Base-by-base conservation (phyloP, 2,113 vertebrate species). In the Axis porcinus region DNA sequence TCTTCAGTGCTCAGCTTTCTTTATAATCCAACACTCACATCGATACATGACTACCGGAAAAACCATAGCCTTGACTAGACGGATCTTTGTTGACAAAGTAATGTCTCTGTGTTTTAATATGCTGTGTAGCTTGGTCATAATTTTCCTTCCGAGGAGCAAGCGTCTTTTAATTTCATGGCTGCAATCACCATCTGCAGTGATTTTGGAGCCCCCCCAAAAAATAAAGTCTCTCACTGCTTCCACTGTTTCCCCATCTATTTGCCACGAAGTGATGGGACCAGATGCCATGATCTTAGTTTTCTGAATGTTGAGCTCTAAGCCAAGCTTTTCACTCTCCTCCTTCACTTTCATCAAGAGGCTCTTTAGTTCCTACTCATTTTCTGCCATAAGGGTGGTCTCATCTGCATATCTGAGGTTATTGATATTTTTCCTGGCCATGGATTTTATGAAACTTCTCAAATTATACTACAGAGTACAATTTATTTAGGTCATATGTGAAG, bases 1-100 rank as follows among this genome's bases (percentile, higher is more conserved):
- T 67, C 33, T n/a, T n/a, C 0, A 0, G 64, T 2, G 0, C 8
- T 67, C 64, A 67, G 33, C 16, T n/a, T 67, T 67, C 33, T n/a
- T n/a, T 67, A 67, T 8, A n/a, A 9, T 67, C 33, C 33, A 67
- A 67, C 4, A n/a, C 8, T 67, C 33, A 67, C 33, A 67, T 19
- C 8, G 4, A 67, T 67, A 10, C 62, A 19, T 67, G 33, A n/a
- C 33, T 8, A 67, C 62, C n/a, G 62, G 33, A n/a, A 67, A 67
- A 67, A n/a, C n/a, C 62, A n/a, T 67, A 67, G 33, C 62, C 33
- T 67, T 67, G 7, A 67, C 17, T 67, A 67, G 7, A 67, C 1
- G 33, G 33, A n/a, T 7, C 16, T 67, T n/a, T 67, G 62, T 64
- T n/a, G 15, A 9, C 7, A n/a, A n/a, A 67, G 33, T 19, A 2